Base-by-base conservation (phyloP, 2,888 invertebrate species). In the Papilio elwesi region DNA sequence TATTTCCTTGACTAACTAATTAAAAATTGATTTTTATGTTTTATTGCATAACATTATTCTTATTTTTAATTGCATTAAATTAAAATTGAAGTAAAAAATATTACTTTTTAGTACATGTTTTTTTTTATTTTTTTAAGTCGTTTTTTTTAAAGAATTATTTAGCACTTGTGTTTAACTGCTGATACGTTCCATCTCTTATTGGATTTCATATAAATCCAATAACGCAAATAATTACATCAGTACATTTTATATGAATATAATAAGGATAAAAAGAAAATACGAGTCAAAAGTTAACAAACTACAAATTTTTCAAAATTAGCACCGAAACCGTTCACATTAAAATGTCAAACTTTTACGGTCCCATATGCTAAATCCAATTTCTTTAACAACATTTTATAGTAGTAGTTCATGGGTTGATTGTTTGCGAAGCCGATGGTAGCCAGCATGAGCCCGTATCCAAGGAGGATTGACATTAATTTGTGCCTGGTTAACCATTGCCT, bases 401-500 rank as follows among this genome's bases (percentile, higher is more conserved):
- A 96, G 85, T 95, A 95, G 87, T 95, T 92, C 68, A 95, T 92
- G 67, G 95, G 94, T 80, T 94, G 95, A 81, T 95, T 96, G 78
- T 96, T 95, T 12, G 95, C 94, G 71, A 96, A 89, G 43, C 96
- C 96, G 77, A 96, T 95, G 11, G 95, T 95, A 16, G 95, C 94
- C 73, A 96, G 85, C 84, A 96, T 91, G 74, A 96, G 84, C 70
- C 95, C 94, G 78, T 96, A 96, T 36, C 95, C 95, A 68, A 95
- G 90, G 66, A 96, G 87, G 75, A 96, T 95, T 0, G 96, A 94
- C 74, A 95, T 85, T 75, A 95, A 90, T 82, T 95, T 96, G 84
- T 96, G 94, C 76, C 91, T 91, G 59, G 92, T 90, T 26, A 96
- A 82, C 96, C 96, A 96, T 67, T 90, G 90, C 38, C 91, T 86